phyloP scores from a whole-genome alignment of 92 coral and sea anemone species.

The Siderastrea siderea region DNA sequence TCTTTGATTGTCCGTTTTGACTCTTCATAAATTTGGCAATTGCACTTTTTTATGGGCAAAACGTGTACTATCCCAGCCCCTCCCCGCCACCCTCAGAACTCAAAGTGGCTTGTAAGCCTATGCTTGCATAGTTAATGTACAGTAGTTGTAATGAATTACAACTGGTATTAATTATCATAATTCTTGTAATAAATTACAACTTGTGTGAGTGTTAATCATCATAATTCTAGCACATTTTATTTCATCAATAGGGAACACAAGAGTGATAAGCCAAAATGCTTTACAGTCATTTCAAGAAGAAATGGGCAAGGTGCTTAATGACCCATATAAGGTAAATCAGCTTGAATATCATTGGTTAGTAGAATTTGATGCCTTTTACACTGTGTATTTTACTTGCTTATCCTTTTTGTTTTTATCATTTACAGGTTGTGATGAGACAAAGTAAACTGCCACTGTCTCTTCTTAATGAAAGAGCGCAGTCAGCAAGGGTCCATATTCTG shows the following conservation, averaged over 20 bases:
- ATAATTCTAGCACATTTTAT: background rate
- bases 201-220: background rate
- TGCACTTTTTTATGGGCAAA: too few species aligned
- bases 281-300: constrained; percentile 96
- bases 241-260: constrained; percentile 80
- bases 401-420: background rate
- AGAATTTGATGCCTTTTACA: too few species aligned
- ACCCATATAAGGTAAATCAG: constrained; percentile 90
- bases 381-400: too few species aligned
- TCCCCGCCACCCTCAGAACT: too few species aligned
- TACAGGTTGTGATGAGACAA: constrained; percentile 93
- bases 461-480: constrained; percentile 91
- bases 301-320: constrained; percentile 93
- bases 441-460: constrained; percentile 92
- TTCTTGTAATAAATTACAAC: too few species aligned
- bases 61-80: too few species aligned
- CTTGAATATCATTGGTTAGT: background rate
- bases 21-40: too few species aligned
- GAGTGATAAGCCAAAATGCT: constrained; percentile 95
- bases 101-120: too few species aligned
- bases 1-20: too few species aligned
- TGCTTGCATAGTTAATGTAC: too few species aligned
- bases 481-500: constrained; percentile 91
- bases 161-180: too few species aligned
- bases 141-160: too few species aligned